Evolutionary conservation across 2,888 invertebrate species (phyloP).

Genomic region (Archips crataeganus): DNA sequence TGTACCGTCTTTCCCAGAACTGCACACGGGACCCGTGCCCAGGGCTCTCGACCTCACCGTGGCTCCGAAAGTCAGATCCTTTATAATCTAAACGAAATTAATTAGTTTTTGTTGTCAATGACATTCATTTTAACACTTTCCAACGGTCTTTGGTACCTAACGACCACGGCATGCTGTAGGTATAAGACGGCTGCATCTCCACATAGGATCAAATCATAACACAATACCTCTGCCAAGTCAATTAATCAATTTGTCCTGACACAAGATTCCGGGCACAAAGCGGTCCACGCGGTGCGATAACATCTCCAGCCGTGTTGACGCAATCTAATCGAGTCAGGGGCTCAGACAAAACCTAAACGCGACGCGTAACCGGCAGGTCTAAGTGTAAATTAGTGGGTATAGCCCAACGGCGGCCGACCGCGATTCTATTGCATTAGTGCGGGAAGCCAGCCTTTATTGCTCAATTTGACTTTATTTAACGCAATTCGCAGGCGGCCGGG

Average conservation of each 20-base stretch:
- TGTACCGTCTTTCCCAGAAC: no score
- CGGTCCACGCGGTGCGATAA: constrained; percentile 2
- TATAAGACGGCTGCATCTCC: neutral
- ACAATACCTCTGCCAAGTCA: neutral
- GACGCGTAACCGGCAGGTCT: constrained; percentile 45
- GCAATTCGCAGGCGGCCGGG: constrained; percentile 61
- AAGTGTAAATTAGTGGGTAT: constrained; percentile 73
- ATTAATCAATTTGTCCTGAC: constrained; percentile 11
- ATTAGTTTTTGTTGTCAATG: no score
- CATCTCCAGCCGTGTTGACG: constrained; percentile 11
- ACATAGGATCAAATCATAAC: neutral
- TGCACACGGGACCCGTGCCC: no score
- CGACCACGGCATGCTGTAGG: no score
- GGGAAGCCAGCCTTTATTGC: constrained; percentile 83
- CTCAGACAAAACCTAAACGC: constrained; percentile 36
- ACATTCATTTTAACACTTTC: no score
- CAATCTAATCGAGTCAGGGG: constrained; percentile 1
- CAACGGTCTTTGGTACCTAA: no score
- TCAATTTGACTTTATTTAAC: constrained; percentile 86
- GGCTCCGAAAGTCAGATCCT: no score
- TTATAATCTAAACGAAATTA: no score
- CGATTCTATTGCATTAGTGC: constrained; percentile 80
- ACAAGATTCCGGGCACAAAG: constrained; percentile 5
- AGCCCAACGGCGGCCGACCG: constrained; percentile 66
- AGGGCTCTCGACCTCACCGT: no score